Percentiles rank a stretch among this genome's conserved stretches.
Evolutionary conservation across 1,140 invertebrate species (phyloP).

Genomic region (Grapholita molesta): DNA sequence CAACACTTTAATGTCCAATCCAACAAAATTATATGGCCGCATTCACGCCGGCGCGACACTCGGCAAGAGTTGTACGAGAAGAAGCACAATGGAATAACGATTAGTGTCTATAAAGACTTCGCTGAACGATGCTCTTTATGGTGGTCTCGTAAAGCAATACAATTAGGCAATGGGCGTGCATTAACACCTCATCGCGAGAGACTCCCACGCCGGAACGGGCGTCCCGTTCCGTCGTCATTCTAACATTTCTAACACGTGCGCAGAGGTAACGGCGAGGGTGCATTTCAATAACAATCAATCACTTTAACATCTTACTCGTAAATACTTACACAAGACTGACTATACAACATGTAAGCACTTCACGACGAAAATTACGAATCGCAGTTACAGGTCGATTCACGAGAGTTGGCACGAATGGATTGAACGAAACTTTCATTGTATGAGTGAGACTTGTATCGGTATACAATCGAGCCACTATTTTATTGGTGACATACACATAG

Average conservation of each 20-base stretch:
- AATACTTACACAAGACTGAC: not conserved
- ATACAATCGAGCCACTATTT: too few relatives aligned
- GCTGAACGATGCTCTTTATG: constrained; percentile 57
- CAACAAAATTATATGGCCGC: constrained; percentile 25
- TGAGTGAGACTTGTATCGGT: too few relatives aligned
- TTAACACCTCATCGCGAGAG: constrained; percentile 62
- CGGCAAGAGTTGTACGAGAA: constrained; percentile 27
- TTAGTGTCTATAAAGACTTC: constrained; percentile 59
- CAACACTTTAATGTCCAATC: constrained; percentile 27
- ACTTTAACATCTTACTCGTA: constrained; percentile 9
- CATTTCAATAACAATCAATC: constrained; percentile 8
- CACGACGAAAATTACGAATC: not conserved
- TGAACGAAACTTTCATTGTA: too few relatives aligned
- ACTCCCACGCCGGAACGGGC: constrained; percentile 53
- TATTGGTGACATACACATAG: too few relatives aligned
- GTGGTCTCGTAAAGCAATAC: constrained; percentile 67
- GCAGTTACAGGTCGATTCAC: too few relatives aligned
- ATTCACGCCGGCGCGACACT: constrained; percentile 20
- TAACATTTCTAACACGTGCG: constrained; percentile 28
- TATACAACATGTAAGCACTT: not conserved
- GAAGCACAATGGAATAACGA: constrained; percentile 53
- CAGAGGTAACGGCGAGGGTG: constrained; percentile 4
- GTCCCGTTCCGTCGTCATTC: constrained; percentile 39
- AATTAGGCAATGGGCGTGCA: constrained; percentile 73
- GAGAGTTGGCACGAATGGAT: too few relatives aligned